Evolutionary conservation across 1,140 invertebrate genomes (phyloP), one percentile per base, ranked within the genome.

Genomic region (Drosophila subpulchrella): DNA sequence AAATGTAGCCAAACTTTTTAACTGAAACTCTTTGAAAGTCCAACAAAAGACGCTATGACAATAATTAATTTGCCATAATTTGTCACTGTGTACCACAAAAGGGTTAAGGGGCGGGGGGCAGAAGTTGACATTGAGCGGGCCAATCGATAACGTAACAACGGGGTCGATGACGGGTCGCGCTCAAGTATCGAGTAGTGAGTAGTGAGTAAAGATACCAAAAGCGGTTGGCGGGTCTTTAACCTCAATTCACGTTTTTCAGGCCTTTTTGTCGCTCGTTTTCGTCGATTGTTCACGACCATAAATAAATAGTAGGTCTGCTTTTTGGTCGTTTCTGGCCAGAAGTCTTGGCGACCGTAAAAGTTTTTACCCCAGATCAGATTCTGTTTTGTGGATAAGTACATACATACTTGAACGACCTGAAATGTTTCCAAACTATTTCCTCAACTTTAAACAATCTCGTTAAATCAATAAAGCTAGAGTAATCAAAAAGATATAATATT

Each of bases 121-220:
- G 13, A 13, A 8, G 46, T 12, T 76, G 73, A 76, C 73, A 75
- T 75, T 75, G 73, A 76, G 48, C 72, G 42, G 73, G 41, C 46
- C 34, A 76, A 67, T 76, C 73, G 62, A 76, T 76, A 76, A 20
- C 73, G 57, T 51, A 48, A 75, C 59, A 53, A 71, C 59, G 60
- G 73, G 73, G 73, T 75, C 73, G 73, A 65, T 75, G 71, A 56
- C 72, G 73, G 72, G 41, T 75, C 48, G 30, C 46, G n/a, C 60
- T 51, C 20, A 41, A 66, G 57, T 66, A 66, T 61, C 30, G 27
- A 4, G 27, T 27, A 4, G 36, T 27, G 36, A 65, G 46, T 48
- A 41, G 54, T 32, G 57, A 60, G 32, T 44, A 46, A 20, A 12
- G 54, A 53, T 38, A 30, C 8, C 65, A 67, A 67, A 67, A 67